These are phyloP conservation scores for Leptoclinus maculatus DNA, from an alignment of 2,797 vertebrate genomes.

Conservation along the genomic window DNA sequence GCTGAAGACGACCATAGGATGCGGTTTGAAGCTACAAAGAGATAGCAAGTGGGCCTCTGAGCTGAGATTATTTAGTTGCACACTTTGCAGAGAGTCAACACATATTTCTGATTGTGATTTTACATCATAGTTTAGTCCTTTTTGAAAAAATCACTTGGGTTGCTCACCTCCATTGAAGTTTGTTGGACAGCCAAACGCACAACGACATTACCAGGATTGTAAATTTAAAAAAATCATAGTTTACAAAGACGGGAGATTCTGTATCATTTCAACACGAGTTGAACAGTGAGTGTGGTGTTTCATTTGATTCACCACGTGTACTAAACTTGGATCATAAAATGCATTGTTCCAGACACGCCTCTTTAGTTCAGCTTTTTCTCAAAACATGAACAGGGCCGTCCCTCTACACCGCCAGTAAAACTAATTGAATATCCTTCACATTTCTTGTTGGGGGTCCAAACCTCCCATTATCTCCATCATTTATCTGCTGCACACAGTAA, in stretches of 20 bases:
- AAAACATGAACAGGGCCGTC: not conserved
- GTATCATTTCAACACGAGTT: not conserved
- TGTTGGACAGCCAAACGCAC: not conserved
- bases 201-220: not conserved
- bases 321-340: not conserved
- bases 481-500: conserved; percentile 1
- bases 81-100: not conserved
- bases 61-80: not conserved
- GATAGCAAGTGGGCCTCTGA: not conserved
- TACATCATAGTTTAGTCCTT: not conserved
- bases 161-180: not conserved
- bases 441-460: not conserved
- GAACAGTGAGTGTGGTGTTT: not conserved
- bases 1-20: not conserved
- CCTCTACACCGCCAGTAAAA: not conserved
- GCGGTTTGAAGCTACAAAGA: not conserved
- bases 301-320: not conserved
- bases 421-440: not conserved
- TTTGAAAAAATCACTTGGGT: not conserved
- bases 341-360: not conserved
- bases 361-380: not conserved
- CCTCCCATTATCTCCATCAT: not conserved
- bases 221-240: not conserved
- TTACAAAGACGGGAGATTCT: not conserved
- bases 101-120: too few species aligned